phyloP scores from a whole-genome alignment of 1,140 invertebrate species.

The Agrypnia vestita region DNA sequence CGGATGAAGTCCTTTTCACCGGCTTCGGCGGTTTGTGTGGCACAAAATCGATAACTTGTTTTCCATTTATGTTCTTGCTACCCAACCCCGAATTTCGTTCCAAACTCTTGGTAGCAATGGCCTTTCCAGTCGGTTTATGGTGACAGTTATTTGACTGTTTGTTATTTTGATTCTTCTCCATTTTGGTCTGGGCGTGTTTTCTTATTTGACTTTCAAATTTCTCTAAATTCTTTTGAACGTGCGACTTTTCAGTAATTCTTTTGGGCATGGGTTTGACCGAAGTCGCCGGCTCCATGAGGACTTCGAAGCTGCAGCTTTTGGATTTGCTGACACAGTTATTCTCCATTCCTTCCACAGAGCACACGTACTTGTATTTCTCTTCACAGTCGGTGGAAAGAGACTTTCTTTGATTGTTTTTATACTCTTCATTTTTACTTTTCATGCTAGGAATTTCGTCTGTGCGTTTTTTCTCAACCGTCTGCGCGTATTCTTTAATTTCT shows the following conservation, averaged over 20 bases:
- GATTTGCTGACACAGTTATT: conserved; percentile 68
- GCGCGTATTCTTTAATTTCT: conserved; percentile 64
- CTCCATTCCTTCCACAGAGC: conserved; percentile 69
- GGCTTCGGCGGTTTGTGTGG: conserved; percentile 76
- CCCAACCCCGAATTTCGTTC: conserved; percentile 73
- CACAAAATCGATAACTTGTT: conserved; percentile 74
- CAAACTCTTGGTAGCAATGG: conserved; percentile 70
- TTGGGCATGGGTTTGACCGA: conserved; percentile 67
- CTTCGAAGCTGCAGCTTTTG: conserved; percentile 73
- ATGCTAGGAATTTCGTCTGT: conserved; percentile 73
- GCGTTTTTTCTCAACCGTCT: conserved; percentile 64
- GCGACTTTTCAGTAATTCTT: conserved; percentile 67
- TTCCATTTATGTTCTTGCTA: conserved; percentile 69
- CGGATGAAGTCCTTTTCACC: conserved; percentile 70
- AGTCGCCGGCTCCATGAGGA: conserved; percentile 69
- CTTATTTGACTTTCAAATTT: conserved; percentile 72
- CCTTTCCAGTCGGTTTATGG: conserved; percentile 63
- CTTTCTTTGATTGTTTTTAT: conserved; percentile 71
- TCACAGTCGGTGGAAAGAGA: conserved; percentile 69
- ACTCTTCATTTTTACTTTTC: conserved; percentile 71
- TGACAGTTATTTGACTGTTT: conserved; percentile 67
- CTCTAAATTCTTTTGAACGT: conserved; percentile 72
- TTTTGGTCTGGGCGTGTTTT: conserved; percentile 71
- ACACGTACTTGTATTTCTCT: conserved; percentile 69
- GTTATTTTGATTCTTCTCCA: conserved; percentile 71